Percentiles rank a stretch among this genome's conserved stretches.
phyloP scores from a whole-genome alignment of 2,113 vertebrate genomes.

The Trogon melanurus region DNA sequence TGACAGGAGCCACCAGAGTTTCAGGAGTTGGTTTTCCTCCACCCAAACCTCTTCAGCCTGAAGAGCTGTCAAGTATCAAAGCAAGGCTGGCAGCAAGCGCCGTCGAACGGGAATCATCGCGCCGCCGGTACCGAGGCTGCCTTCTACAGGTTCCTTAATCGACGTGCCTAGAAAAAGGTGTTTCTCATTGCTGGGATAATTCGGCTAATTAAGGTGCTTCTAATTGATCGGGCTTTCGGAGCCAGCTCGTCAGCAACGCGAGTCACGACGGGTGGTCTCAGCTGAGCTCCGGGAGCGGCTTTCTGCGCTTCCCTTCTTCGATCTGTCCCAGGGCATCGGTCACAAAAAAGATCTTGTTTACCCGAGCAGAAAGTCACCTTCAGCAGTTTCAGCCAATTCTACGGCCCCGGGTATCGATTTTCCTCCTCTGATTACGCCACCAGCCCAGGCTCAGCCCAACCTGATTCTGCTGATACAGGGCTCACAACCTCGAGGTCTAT shows the following conservation, averaged over 20 bases:
- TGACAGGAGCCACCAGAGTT: background rate
- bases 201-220: too few relatives aligned
- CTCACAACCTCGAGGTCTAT: background rate
- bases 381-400: background rate
- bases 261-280: fast-evolving
- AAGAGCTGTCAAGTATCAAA: too few relatives aligned
- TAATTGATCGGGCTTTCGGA: background rate
- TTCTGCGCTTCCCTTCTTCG: background rate
- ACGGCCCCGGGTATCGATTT: background rate
- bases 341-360: background rate
- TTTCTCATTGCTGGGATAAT: too few relatives aligned
- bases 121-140: too few relatives aligned
- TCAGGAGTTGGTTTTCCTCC: background rate
- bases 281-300: background rate
- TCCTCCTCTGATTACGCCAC: background rate
- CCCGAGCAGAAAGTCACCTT: background rate
- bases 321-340: background rate
- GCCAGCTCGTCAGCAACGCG: background rate
- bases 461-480: fast-evolving
- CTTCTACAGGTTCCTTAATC: too few relatives aligned
- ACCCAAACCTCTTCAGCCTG: background rate
- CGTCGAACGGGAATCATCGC: too few relatives aligned
- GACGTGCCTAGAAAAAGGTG: too few relatives aligned
- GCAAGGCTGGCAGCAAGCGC: too few relatives aligned
- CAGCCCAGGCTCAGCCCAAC: background rate